These are phyloP conservation scores for Hestina assimilis DNA, from an alignment of 1,140 invertebrate species.

Conservation along the genomic window DNA sequence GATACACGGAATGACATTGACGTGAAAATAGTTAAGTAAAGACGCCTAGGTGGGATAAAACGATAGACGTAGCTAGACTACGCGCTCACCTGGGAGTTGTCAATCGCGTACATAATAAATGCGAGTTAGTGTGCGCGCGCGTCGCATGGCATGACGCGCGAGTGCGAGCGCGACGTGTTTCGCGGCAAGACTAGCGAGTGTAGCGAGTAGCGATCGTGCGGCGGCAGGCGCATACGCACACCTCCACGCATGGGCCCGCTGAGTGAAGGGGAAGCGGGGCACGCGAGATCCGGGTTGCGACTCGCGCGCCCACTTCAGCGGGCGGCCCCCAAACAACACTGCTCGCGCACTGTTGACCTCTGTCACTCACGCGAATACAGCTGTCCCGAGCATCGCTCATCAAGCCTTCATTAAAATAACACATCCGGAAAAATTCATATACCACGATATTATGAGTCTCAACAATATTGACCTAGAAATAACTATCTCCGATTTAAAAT, in stretches of 20 bases:
- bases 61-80: constrained; percentile 18
- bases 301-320: constrained; percentile 62
- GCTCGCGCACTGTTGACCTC: constrained; percentile 50
- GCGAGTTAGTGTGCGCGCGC: constrained; percentile 38
- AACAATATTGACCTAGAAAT: background rate
- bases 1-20: constrained; percentile 32
- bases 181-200: constrained; percentile 44
- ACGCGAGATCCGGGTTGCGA: constrained; percentile 68
- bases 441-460: background rate
- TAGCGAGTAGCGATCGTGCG: constrained; percentile 37
- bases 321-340: constrained; percentile 66
- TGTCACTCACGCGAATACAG: constrained; percentile 45
- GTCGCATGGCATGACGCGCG: constrained; percentile 54
- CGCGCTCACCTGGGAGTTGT: constrained; percentile 73
- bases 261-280: constrained; percentile 75
- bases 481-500: background rate
- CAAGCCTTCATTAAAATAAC: constrained; percentile 25
- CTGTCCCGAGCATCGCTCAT: constrained; percentile 44
- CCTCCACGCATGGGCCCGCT: constrained; percentile 56
- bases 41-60: constrained; percentile 21
- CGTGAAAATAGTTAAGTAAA: constrained; percentile 13
- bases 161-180: constrained; percentile 43
- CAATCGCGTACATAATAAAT: constrained; percentile 73
- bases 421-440: constrained; percentile 24
- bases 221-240: constrained; percentile 50